Evolutionary conservation across 2,113 vertebrate species (phyloP).

Genomic region (Phalacrocorax pelagicus): DNA sequence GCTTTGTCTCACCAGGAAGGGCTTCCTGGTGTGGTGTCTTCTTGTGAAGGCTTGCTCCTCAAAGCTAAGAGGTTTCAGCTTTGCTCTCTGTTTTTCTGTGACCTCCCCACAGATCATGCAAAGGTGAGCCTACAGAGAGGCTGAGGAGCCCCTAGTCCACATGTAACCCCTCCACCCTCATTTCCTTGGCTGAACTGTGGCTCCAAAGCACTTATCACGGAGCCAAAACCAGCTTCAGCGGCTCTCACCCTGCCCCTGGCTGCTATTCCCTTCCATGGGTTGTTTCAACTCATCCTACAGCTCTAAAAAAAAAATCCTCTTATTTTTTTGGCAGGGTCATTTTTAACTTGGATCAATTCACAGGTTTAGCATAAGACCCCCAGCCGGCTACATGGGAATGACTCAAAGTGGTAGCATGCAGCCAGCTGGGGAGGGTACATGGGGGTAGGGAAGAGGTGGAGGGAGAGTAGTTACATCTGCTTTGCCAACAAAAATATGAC

Average conservation of each 20-base stretch:
- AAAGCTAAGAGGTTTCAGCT: background rate
- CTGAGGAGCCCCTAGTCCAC: background rate
- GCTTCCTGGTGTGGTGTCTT: background rate
- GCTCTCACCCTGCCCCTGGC: background rate
- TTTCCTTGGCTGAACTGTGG: background rate
- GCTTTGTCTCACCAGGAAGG: background rate
- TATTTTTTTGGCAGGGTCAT: background rate
- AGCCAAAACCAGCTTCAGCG: background rate
- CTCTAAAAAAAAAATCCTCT: background rate
- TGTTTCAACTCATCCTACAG: background rate
- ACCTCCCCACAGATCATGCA: background rate
- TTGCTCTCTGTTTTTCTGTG: background rate
- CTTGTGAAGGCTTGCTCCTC: background rate
- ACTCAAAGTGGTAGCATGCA: background rate
- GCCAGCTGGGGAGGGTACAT: background rate
- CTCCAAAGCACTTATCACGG: background rate
- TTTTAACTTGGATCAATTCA: background rate
- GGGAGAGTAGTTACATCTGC: background rate
- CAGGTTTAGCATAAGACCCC: background rate
- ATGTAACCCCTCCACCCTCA: background rate
- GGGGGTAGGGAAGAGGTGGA: background rate
- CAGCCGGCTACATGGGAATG: background rate
- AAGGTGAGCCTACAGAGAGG: background rate
- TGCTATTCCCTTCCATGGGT: background rate
- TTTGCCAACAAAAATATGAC: background rate